Evolutionary conservation across 2,797 vertebrate species (phyloP).

Genomic region (Onychomys torridus): DNA sequence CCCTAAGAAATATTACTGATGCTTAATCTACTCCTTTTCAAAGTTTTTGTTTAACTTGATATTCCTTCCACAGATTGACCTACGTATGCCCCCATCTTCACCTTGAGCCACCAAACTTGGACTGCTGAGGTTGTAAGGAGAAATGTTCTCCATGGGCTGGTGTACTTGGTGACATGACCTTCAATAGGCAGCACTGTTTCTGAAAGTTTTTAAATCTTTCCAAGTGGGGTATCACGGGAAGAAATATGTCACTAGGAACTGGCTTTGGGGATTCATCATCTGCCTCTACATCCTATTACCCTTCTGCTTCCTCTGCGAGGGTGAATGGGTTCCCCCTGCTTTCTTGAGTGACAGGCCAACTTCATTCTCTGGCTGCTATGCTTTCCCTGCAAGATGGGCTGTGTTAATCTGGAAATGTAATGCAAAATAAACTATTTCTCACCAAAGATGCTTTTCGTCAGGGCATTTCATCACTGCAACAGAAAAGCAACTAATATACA

Average conservation of each 20-base stretch:
- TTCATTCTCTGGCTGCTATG: background rate
- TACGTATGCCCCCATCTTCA: background rate
- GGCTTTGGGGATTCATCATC: background rate
- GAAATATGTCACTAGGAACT: too few relatives aligned
- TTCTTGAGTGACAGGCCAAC: background rate
- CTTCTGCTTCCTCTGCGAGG: background rate
- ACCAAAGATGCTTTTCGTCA: background rate
- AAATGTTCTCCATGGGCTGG: background rate
- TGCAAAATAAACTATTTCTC: background rate
- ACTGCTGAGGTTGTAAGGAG: background rate
- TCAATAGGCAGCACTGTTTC: background rate
- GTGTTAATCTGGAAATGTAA: background rate
- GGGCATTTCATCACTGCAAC: background rate
- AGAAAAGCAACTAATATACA: background rate
- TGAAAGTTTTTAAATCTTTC: background rate
- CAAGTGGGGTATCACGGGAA: too few relatives aligned
- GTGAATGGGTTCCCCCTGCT: background rate
- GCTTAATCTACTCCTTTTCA: background rate
- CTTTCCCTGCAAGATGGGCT: background rate
- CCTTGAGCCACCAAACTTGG: background rate
- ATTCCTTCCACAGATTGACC: background rate
- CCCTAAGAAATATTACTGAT: background rate
- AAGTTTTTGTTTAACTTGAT: conserved; percentile 12
- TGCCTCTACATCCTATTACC: too few relatives aligned
- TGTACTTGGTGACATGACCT: background rate